A percentile compares a stretch with the other conserved stretches of the same genome.
These are phyloP conservation scores for Zaprionus camerounensis DNA, from an alignment of 1,140 invertebrate genomes.

Conservation along the genomic window DNA sequence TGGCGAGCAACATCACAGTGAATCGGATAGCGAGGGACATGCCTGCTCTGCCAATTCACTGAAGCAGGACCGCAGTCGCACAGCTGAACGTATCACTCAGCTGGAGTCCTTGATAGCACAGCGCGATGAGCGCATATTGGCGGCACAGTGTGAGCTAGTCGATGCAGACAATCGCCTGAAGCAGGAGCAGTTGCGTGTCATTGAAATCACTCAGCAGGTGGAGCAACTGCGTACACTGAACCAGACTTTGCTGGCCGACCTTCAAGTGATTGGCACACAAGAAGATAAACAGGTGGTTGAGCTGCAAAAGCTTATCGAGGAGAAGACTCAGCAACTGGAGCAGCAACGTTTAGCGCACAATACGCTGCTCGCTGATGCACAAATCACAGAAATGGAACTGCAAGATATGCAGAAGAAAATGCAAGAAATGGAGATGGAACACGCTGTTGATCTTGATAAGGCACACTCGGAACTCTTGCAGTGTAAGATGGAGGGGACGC, in stretches of 20 bases:
- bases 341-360: constrained; percentile 72
- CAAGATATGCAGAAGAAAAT: constrained; percentile 73
- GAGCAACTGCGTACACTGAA: constrained; percentile 62
- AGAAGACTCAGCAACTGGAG: constrained; percentile 57
- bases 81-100: constrained; percentile 85
- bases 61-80: constrained; percentile 69
- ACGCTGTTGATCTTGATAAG: constrained; percentile 57
- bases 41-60: constrained; percentile 36
- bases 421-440: constrained; percentile 57
- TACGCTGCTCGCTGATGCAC: constrained; percentile 72
- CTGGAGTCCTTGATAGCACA: constrained; percentile 85
- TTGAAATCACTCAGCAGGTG: constrained; percentile 73
- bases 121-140: constrained; percentile 82
- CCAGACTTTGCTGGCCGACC: constrained; percentile 75
- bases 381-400: constrained; percentile 82
- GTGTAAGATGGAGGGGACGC: constrained; percentile 54
- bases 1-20: constrained; percentile 51
- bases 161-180: constrained; percentile 80
- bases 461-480: constrained; percentile 68
- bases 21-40: constrained; percentile 73
- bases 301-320: constrained; percentile 43
- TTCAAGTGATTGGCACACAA: constrained; percentile 63
- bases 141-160: constrained; percentile 83
- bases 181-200: constrained; percentile 85
- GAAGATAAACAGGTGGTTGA: constrained; percentile 57